A percentile compares a stretch with the other conserved stretches of the same genome.
Evolutionary conservation across 2,113 vertebrate species (phyloP).

Genomic region (Megaceryle torquata): DNA sequence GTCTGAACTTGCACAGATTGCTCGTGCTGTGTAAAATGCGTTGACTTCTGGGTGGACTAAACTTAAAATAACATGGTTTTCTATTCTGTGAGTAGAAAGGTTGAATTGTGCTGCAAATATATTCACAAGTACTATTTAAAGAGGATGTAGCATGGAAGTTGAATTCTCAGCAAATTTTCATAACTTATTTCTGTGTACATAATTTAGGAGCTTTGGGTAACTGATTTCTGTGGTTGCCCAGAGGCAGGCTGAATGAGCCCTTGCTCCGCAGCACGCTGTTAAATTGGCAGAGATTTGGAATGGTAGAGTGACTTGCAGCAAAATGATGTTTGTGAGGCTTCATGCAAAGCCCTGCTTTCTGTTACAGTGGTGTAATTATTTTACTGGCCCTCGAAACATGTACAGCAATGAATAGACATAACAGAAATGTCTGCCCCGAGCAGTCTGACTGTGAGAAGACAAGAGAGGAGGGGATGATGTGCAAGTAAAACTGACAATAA

Average conservation of each 20-base stretch:
- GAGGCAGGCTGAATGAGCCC: conserved; percentile 9
- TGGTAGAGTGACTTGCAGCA: background rate
- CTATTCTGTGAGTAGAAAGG: background rate
- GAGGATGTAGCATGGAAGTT: background rate
- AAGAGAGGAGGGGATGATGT: background rate
- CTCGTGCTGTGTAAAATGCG: background rate
- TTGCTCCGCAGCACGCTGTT: background rate
- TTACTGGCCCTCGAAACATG: background rate
- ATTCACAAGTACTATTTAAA: background rate
- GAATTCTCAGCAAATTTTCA: conserved; percentile 41
- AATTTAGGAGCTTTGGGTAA: conserved; percentile 13
- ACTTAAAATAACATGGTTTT: background rate
- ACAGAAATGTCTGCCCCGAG: background rate
- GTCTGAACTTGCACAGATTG: conserved; percentile 3
- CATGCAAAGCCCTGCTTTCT: background rate
- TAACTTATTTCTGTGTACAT: conserved; percentile 24
- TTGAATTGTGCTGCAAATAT: background rate
- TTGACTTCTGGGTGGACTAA: conserved; percentile 25
- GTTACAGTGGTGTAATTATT: background rate
- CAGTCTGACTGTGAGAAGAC: conserved; percentile 11
- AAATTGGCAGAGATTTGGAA: conserved; percentile 43
- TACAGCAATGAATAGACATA: background rate
- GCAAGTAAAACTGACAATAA: background rate
- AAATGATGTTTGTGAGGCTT: conserved; percentile 20
- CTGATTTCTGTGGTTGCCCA: background rate